A percentile compares a stretch with the other conserved stretches of the same genome.
Conservation (phyloP, 2,888 invertebrate species). For the Leptopterna dolabrata region DNA sequence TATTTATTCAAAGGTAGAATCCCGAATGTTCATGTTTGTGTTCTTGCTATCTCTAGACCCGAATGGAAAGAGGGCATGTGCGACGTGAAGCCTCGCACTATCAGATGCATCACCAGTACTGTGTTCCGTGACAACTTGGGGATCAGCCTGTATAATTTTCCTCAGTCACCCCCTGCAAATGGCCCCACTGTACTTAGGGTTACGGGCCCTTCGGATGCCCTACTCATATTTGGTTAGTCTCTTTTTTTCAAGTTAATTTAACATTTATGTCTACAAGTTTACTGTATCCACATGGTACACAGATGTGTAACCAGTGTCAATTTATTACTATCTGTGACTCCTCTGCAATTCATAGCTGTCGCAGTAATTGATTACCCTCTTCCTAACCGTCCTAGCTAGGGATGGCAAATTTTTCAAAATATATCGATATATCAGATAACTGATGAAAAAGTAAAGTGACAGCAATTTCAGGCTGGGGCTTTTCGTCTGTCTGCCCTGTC, state of each 20-base stretch:
- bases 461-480: too few species aligned
- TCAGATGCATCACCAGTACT: slow-evolving; percentile 67
- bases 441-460: too few species aligned
- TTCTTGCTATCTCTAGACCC: slow-evolving; percentile 65
- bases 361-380: too few species aligned
- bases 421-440: too few species aligned
- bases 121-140: slow-evolving; percentile 69
- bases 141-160: slow-evolving; percentile 61
- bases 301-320: neutral
- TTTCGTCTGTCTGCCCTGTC: too few species aligned
- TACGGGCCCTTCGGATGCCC: slow-evolving; percentile 66
- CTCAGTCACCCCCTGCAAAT: slow-evolving; percentile 39
- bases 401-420: too few species aligned
- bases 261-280: neutral
- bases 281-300: neutral
- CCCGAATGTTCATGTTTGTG: neutral
- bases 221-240: slow-evolving; percentile 68
- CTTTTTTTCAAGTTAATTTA: slow-evolving; percentile 22
- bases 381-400: too few species aligned
- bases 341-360: neutral
- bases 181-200: slow-evolving; percentile 45
- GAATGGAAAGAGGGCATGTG: slow-evolving; percentile 68
- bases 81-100: slow-evolving; percentile 63
- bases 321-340: neutral
- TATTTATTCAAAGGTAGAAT: too few species aligned